These are phyloP conservation scores for Poicephalus gulielmi DNA, from an alignment of 2,113 vertebrate genomes.

Conservation along the genomic window DNA sequence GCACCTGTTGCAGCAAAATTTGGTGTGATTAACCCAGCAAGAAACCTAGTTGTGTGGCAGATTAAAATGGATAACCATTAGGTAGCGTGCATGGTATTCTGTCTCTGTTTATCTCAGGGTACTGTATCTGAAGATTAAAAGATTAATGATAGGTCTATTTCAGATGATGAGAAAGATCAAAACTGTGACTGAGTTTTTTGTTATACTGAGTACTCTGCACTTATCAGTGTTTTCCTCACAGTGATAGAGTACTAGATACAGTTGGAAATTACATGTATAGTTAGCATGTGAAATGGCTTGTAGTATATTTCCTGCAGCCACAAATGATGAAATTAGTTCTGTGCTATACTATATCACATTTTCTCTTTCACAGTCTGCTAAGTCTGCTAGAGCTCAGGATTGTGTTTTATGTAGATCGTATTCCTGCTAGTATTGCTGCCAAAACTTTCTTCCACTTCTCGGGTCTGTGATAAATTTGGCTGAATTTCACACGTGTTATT, in stretches of 20 bases:
- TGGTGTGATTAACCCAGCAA: neutral
- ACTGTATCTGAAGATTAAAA: neutral
- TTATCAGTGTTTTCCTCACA: neutral
- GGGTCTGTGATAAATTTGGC: neutral
- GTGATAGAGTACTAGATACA: neutral
- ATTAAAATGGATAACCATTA: neutral
- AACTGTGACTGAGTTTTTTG: neutral
- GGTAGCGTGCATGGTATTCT: neutral
- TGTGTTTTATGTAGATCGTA: neutral
- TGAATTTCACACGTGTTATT: neutral
- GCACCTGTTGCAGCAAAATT: neutral
- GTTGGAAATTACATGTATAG: neutral
- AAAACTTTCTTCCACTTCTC: neutral
- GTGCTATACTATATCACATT: neutral
- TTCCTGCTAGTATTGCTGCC: neutral
- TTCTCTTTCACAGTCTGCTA: neutral
- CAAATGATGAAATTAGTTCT: neutral
- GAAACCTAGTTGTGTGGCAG: neutral
- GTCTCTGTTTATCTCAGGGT: neutral
- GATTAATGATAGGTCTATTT: neutral
- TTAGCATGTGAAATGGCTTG: rapidly evolving
- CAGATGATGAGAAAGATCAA: neutral
- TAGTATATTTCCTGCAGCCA: neutral
- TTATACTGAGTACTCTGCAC: neutral
- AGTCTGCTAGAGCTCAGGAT: neutral